Evolutionary conservation across 2,797 vertebrate genomes (phyloP).

Genomic region (Tamandua tetradactyla): DNA sequence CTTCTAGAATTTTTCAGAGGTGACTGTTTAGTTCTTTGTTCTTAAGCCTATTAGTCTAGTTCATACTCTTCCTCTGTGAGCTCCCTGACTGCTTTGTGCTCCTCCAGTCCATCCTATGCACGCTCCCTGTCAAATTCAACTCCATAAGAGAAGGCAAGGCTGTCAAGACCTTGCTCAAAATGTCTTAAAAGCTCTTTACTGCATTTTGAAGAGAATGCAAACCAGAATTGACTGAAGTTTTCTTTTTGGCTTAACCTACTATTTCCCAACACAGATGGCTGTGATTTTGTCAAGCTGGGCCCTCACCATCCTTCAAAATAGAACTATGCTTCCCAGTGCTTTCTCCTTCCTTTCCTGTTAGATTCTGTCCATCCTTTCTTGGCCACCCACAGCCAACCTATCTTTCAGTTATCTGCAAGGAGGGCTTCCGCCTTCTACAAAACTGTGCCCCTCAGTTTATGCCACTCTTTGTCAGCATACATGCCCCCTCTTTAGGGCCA

Average conservation of each 20-base stretch:
- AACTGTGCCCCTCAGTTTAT: neutral
- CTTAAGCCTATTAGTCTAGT: neutral
- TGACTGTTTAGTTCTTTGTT: neutral
- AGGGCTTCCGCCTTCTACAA: neutral
- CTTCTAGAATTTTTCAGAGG: neutral
- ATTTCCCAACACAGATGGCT: neutral
- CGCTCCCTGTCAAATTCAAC: neutral
- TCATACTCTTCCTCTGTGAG: neutral
- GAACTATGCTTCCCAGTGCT: neutral
- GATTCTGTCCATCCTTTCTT: neutral
- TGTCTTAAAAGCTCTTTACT: neutral
- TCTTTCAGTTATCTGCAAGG: neutral
- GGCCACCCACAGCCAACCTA: neutral
- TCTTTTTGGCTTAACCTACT: neutral
- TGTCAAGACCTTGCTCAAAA: neutral
- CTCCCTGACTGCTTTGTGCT: neutral
- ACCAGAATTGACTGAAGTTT: neutral
- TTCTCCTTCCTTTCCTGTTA: neutral
- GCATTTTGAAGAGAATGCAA: neutral
- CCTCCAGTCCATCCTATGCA: neutral
- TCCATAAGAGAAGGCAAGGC: neutral
- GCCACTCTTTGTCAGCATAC: neutral
- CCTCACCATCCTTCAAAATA: neutral
- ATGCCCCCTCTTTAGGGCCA: neutral
- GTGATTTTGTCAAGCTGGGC: neutral